phyloP scores from a whole-genome alignment of 2,113 vertebrate genomes.

The Chitala chitala region DNA sequence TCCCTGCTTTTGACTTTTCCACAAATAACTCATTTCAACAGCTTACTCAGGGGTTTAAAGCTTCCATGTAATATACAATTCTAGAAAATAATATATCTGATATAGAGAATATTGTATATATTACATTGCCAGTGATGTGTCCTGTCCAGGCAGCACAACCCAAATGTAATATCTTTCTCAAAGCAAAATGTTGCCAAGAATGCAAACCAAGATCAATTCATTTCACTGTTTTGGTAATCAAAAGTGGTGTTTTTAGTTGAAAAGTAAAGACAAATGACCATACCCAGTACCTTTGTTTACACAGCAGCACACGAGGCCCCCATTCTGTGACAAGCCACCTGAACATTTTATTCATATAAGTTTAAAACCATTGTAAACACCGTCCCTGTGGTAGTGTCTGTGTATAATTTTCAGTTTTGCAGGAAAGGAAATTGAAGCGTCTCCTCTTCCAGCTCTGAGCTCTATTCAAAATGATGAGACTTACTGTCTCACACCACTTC shows the following conservation, averaged over 20 bases:
- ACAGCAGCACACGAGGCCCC: neutral
- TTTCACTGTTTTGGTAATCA: neutral
- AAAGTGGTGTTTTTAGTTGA: neutral
- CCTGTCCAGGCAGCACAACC: too few species aligned
- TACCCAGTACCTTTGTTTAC: neutral
- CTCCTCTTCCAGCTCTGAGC: neutral
- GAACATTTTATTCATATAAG: too few species aligned
- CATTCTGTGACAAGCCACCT: neutral
- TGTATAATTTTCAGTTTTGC: constrained; percentile 14
- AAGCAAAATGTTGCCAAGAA: too few species aligned
- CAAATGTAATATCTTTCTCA: too few species aligned
- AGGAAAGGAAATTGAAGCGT: neutral
- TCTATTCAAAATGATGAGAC: neutral
- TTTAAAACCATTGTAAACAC: neutral
- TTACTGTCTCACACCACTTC: neutral
- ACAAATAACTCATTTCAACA: too few species aligned
- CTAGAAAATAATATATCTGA: too few species aligned
- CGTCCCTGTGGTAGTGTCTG: neutral
- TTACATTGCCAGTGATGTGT: too few species aligned
- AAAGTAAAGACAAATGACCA: neutral
- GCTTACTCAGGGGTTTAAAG: too few species aligned
- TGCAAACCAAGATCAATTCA: neutral
- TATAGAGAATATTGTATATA: too few species aligned
- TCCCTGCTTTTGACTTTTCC: too few species aligned
- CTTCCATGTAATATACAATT: too few species aligned